Evolutionary conservation across 2,888 invertebrate species (phyloP).

Genomic region (Entomobrya multifasciata): DNA sequence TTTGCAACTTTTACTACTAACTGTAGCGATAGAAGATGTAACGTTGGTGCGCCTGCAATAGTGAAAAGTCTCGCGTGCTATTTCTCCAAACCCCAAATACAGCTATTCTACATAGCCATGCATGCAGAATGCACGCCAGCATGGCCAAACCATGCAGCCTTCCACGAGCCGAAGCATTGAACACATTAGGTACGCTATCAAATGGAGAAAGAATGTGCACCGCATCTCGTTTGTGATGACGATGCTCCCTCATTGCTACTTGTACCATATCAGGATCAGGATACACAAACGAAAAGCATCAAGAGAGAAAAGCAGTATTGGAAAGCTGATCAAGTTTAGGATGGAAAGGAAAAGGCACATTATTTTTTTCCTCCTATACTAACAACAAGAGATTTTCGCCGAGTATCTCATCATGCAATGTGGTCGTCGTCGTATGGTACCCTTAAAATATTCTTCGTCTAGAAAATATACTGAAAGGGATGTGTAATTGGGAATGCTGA

Average conservation of each 20-base stretch:
- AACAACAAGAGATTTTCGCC: background rate
- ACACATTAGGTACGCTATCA: constrained; percentile 60
- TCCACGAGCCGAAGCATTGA: constrained; percentile 67
- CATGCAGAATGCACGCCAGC: constrained; percentile 40
- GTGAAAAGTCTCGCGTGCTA: constrained; percentile 44
- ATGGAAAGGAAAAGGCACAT: background rate
- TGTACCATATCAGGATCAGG: background rate
- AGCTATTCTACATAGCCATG: constrained; percentile 41
- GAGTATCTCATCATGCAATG: background rate
- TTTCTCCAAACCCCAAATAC: constrained; percentile 47
- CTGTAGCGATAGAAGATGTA: no score
- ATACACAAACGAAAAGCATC: no score
- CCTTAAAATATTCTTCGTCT: constrained; percentile 36
- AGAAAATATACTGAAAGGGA: constrained; percentile 5
- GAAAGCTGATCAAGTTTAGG: constrained; percentile 4
- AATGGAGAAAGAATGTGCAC: background rate
- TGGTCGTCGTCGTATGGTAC: constrained; percentile 23
- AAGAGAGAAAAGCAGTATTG: background rate
- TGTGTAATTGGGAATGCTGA: background rate
- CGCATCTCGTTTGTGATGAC: background rate
- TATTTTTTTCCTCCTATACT: background rate
- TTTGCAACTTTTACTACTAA: constrained; percentile 21
- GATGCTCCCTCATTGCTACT: constrained; percentile 6
- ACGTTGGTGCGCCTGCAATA: constrained; percentile 35
- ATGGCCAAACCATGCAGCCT: constrained; percentile 21